A percentile compares a stretch with the other conserved stretches of the same genome.
phyloP scores from a whole-genome alignment of 2,797 vertebrate species.

The Microcaecilia unicolor region DNA sequence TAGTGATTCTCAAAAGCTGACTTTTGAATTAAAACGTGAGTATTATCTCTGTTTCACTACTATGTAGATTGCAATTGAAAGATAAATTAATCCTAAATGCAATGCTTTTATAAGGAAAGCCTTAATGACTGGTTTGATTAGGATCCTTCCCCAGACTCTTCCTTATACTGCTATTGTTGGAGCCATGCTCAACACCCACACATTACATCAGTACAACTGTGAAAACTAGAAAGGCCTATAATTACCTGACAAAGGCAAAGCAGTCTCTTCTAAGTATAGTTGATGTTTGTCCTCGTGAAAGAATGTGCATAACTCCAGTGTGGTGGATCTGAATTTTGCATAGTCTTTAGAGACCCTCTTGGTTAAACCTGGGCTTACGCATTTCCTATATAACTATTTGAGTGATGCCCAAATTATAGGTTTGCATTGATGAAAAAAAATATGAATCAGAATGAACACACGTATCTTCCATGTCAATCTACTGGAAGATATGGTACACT shows the following conservation, averaged over 20 bases:
- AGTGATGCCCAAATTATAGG: conserved; percentile 59
- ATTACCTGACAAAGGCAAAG: conserved; percentile 72
- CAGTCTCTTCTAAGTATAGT: conserved; percentile 49
- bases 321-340: conserved; percentile 50
- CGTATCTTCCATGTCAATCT: too few species aligned
- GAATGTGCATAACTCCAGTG: conserved; percentile 43
- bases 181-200: conserved; percentile 63
- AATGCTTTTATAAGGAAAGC: conserved; percentile 33
- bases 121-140: conserved; percentile 37
- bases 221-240: conserved; percentile 57
- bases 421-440: conserved; percentile 27
- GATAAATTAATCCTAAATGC: conserved; percentile 25
- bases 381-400: conserved; percentile 58
- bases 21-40: conserved; percentile 5
- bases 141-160: conserved; percentile 39
- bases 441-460: too few species aligned
- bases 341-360: conserved; percentile 55
- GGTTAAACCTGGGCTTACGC: conserved; percentile 49
- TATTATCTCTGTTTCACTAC: too few species aligned
- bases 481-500: too few species aligned
- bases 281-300: conserved; percentile 48
- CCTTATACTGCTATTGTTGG: conserved; percentile 43
- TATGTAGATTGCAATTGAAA: conserved; percentile 5
- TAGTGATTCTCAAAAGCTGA: conserved; percentile 14
- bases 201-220: conserved; percentile 49